Percentiles rank a stretch among this genome's conserved stretches.
Evolutionary conservation across 2,888 invertebrate genomes (phyloP).

Genomic region (Hyposoter didymator): DNA sequence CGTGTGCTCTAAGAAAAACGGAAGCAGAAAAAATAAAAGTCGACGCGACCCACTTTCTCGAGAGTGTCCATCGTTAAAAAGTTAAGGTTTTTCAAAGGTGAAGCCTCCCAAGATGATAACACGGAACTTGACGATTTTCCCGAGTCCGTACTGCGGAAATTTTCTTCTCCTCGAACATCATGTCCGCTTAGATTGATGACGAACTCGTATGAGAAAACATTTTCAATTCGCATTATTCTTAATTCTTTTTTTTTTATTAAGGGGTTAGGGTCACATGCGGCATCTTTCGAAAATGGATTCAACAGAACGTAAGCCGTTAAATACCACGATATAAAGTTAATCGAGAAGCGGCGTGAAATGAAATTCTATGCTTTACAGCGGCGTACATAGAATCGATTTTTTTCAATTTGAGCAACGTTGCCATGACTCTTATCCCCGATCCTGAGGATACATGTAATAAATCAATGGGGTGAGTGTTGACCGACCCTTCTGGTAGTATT

Average conservation of each 20-base stretch:
- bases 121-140: conserved; percentile 43
- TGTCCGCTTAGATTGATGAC: not conserved
- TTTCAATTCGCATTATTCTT: conserved; percentile 45
- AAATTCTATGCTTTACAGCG: conserved; percentile 14
- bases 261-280: no score
- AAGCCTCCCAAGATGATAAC: conserved; percentile 47
- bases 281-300: no score
- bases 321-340: conserved; percentile 39
- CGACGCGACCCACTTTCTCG: conserved; percentile 56
- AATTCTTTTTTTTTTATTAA: conserved; percentile 29
- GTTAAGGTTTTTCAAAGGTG: conserved; percentile 52
- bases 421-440: conserved; percentile 20
- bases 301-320: conserved; percentile 15
- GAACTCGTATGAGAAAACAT: conserved; percentile 6
- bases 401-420: conserved; percentile 46
- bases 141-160: not conserved
- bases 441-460: conserved; percentile 50
- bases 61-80: conserved; percentile 57
- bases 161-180: not conserved
- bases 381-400: conserved; percentile 28
- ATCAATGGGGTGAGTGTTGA: conserved; percentile 51
- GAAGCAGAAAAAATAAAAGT: conserved; percentile 33
- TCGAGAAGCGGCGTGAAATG: not conserved
- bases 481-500: conserved; percentile 46
- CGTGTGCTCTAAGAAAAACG: conserved; percentile 10